Evolutionary conservation across 1,140 invertebrate genomes (phyloP).

Genomic region (Drosophila repletoides): DNA sequence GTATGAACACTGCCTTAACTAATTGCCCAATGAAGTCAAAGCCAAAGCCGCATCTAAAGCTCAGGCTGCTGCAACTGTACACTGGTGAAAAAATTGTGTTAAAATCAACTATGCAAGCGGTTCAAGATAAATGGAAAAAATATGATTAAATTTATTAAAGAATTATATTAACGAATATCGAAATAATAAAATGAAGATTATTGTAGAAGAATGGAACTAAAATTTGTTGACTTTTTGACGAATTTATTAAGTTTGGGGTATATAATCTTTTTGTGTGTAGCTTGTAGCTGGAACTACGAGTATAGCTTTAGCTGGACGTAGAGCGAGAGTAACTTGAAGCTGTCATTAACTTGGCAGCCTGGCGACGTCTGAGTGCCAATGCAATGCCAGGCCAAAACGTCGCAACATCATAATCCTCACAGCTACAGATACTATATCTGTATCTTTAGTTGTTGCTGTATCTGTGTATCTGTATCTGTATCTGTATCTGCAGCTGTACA

Average conservation of each 20-base stretch:
- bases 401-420: conserved; percentile 72
- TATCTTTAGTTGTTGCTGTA: neutral
- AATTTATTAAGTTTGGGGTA: too few species aligned
- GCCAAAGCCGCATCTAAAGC: neutral
- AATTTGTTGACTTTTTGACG: too few species aligned
- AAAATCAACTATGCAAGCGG: too few species aligned
- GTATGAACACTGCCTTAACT: conserved; percentile 36
- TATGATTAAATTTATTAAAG: too few species aligned
- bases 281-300: too few species aligned
- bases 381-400: conserved; percentile 23
- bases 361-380: conserved; percentile 48
- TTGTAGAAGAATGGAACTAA: too few species aligned
- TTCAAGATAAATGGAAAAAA: too few species aligned
- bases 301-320: neutral
- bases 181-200: too few species aligned
- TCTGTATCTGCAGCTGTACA: conserved; percentile 1
- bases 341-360: conserved; percentile 70
- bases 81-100: too few species aligned
- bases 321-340: conserved; percentile 58
- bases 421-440: conserved; percentile 11
- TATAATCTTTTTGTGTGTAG: too few species aligned
- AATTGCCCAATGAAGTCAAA: conserved; percentile 44
- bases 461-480: neutral
- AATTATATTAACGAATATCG: too few species aligned
- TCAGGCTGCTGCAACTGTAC: neutral